These are phyloP conservation scores for Coboldia fuscipes DNA, from an alignment of 1,140 invertebrate genomes.

Conservation along the genomic window DNA sequence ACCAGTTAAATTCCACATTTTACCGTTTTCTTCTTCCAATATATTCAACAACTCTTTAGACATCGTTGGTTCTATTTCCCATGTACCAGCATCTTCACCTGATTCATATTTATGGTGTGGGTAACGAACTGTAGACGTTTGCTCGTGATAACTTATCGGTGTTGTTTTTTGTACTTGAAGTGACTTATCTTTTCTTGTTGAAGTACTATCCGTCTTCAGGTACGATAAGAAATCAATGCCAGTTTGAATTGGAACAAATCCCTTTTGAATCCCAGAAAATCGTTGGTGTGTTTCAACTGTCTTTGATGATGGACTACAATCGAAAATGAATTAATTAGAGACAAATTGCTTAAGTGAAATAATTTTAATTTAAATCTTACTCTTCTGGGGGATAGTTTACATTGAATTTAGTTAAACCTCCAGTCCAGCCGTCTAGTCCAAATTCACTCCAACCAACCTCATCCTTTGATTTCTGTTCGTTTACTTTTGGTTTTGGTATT, in stretches of 20 bases:
- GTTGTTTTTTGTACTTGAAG: too few species aligned
- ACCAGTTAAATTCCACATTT: too few species aligned
- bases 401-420: slow-evolving; percentile 7
- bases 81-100: too few species aligned
- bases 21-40: too few species aligned
- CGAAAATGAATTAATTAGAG: neutral
- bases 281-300: neutral
- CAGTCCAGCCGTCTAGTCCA: slow-evolving; percentile 14
- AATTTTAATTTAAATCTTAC: neutral
- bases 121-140: neutral
- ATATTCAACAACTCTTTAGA: too few species aligned
- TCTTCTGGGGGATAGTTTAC: slow-evolving; percentile 3
- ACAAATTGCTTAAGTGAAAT: neutral
- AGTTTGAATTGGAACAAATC: neutral
- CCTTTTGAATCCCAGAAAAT: neutral
- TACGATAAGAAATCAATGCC: too few species aligned
- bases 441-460: slow-evolving; percentile 9
- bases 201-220: too few species aligned
- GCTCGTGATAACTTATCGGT: neutral
- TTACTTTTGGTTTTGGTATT: neutral
- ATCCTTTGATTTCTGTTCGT: neutral
- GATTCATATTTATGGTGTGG: neutral
- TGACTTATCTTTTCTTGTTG: too few species aligned
- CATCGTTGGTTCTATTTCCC: too few species aligned
- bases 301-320: neutral